Conservation (phyloP, 2,888 invertebrate genomes). For the Eristalinus aeneus region DNA sequence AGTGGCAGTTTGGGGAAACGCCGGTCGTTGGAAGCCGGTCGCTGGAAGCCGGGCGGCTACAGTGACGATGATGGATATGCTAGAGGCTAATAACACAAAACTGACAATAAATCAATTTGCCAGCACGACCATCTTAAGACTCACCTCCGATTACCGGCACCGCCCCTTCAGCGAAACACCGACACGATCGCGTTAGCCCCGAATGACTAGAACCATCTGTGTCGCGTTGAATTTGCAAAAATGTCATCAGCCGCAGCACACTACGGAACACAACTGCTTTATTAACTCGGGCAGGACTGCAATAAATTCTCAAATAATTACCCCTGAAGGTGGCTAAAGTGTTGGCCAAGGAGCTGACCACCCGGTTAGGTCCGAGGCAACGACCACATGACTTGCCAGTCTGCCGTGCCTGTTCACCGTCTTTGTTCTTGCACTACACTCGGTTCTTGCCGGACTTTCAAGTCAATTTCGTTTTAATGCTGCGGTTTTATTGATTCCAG, state of each 20-base stretch:
- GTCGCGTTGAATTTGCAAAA: constrained; percentile 56
- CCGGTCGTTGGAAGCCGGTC: constrained; percentile 10
- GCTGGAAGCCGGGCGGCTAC: constrained; percentile 27
- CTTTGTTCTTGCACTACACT: background rate
- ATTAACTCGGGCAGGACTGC: constrained; percentile 51
- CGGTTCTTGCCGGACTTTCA: constrained; percentile 6
- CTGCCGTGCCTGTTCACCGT: constrained; percentile 3
- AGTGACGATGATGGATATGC: constrained; percentile 66
- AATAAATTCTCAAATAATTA: constrained; percentile 69
- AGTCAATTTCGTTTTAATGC: constrained; percentile 61
- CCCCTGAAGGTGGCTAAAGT: constrained; percentile 32
- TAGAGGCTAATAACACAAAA: constrained; percentile 50
- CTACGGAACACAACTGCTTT: constrained; percentile 32
- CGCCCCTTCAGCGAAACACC: background rate
- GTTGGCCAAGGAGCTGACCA: constrained; percentile 34
- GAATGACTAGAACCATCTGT: constrained; percentile 43
- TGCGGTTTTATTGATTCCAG: constrained; percentile 58
- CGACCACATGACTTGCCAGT: constrained; percentile 4
- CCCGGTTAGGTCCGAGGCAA: constrained; percentile 10
- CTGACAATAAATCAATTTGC: constrained; percentile 68
- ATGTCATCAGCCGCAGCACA: constrained; percentile 47
- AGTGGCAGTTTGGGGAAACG: constrained; percentile 15
- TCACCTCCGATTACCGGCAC: background rate
- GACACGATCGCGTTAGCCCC: constrained; percentile 19
- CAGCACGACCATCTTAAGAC: background rate